Evolutionary conservation across 2,888 invertebrate species (phyloP).

Genomic region (Dryobota labecula): DNA sequence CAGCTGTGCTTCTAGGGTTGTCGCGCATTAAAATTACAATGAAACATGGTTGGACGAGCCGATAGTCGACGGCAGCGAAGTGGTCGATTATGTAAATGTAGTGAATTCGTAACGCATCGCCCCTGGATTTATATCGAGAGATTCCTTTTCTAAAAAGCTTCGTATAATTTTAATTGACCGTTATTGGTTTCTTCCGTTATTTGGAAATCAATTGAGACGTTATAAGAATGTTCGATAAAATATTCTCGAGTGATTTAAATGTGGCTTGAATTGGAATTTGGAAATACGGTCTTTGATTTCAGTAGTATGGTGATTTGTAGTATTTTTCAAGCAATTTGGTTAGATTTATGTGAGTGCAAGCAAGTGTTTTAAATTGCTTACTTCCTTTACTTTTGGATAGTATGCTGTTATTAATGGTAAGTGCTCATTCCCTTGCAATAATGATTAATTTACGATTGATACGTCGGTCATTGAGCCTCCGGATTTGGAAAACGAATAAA

Average conservation of each 20-base stretch:
- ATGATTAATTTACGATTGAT: slow-evolving; percentile 43
- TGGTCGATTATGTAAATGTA: slow-evolving; percentile 73
- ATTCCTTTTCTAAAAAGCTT: slow-evolving; percentile 65
- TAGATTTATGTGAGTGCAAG: slow-evolving; percentile 49
- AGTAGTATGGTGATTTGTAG: slow-evolving; percentile 45
- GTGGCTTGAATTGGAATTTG: slow-evolving; percentile 48
- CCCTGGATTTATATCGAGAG: slow-evolving; percentile 66
- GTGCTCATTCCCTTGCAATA: slow-evolving; percentile 25
- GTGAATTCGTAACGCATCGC: slow-evolving; percentile 68
- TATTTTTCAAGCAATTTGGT: slow-evolving; percentile 51
- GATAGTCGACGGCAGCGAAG: slow-evolving; percentile 68
- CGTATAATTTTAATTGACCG: slow-evolving; percentile 64
- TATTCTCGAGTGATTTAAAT: slow-evolving; percentile 60
- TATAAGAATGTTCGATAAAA: slow-evolving; percentile 59
- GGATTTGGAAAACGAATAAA: slow-evolving; percentile 24
- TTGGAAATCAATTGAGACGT: slow-evolving; percentile 65
- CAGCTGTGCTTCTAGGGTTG: slow-evolving; percentile 32
- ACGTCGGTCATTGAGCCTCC: slow-evolving; percentile 23
- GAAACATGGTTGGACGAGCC: slow-evolving; percentile 72
- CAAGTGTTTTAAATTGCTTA: slow-evolving; percentile 46
- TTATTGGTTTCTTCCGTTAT: slow-evolving; percentile 65
- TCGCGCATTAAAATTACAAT: slow-evolving; percentile 74
- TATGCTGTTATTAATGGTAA: slow-evolving; percentile 40
- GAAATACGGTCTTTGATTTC: slow-evolving; percentile 50
- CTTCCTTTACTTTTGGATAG: slow-evolving; percentile 39